Evolutionary conservation across 2,888 invertebrate genomes (phyloP), one percentile per base, ranked within the genome.

Genomic region (Drosophila prolongata): DNA sequence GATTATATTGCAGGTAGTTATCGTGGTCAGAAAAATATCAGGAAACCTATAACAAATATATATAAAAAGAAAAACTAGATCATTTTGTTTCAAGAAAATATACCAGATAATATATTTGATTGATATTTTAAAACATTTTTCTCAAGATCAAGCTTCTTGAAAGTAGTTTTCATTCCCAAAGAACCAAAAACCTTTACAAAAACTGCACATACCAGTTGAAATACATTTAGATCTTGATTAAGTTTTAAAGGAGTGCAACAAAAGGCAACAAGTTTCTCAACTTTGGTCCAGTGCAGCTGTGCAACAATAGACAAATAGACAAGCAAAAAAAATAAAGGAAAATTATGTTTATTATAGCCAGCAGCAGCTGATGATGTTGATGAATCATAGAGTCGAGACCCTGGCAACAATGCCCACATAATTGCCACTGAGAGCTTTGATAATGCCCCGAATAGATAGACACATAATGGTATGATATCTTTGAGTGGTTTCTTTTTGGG

Each of bases 341-440:
- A 66, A 54, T 66, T 65, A 65, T 66, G 54, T 65, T 66, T 66
- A 66, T 66, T 66, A 46, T 66, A 24, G 54, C 40, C 62, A 43
- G 64, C 49, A 38, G 53, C 66, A 66, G 54, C 66, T 66, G 65
- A 66, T 66, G 65, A 66, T 66, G 65, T 55, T 66, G 65, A 66
- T 67, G 66, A 67, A 67, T 67, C 66, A 67, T 66, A 66, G 53
- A 65, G 54, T 54, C 54, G 67, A 46, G 65, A 38, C 54, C 66
- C 38, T 34, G 66, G 54, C 67, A 56, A 71, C 71, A 71, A 71
- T 71, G 64, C 71, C 64, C 73, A 64, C 71, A 72, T 71, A 71
- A 71, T 71, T 71, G 64, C 73, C 73, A 70, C 64, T 42, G 68
- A 68, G 68, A 69, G 68, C 56, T 72, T 56, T 52, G 71, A 72